phyloP scores from a whole-genome alignment of 2,797 vertebrate genomes.

The Gambelia wislizenii region DNA sequence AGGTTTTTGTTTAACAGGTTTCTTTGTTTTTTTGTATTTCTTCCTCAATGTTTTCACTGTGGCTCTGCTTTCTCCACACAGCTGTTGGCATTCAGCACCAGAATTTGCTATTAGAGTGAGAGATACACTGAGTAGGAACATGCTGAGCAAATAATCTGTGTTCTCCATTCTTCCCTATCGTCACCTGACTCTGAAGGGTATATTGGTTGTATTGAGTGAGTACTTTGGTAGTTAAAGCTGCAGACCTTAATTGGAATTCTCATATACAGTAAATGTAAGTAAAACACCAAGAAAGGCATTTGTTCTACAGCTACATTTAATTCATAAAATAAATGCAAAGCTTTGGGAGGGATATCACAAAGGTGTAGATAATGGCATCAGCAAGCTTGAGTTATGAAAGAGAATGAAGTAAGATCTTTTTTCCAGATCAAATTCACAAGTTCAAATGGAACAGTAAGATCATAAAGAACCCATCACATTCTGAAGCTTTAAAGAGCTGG shows the following conservation, averaged over 20 bases:
- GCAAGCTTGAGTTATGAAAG: constrained; percentile 23
- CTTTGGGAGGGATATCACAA: constrained; percentile 14
- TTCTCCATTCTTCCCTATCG: not conserved
- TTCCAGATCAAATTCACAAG: constrained; percentile 34
- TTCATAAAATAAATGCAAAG: constrained; percentile 25
- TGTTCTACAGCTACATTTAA: not conserved
- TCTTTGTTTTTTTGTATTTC: not conserved
- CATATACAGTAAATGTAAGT: not conserved
- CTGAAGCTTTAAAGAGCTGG: constrained; percentile 20
- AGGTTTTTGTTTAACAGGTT: not conserved
- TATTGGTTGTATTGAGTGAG: not conserved
- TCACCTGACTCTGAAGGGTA: not conserved
- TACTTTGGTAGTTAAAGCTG: not conserved
- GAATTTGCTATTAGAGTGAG: not conserved
- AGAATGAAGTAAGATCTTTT: not conserved
- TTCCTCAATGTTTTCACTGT: not conserved
- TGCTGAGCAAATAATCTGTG: not conserved
- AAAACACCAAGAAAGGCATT: constrained; percentile 10
- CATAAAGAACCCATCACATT: constrained; percentile 12
- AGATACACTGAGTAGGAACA: not conserved
- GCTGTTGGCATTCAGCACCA: not conserved
- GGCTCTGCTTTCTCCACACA: not conserved
- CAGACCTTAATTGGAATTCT: not conserved
- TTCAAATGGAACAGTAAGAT: constrained; percentile 47
- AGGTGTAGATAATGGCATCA: constrained; percentile 4